A percentile compares a stretch with the other conserved stretches of the same genome.
These are phyloP conservation scores for Rhopalosiphum padi DNA, from an alignment of 1,140 invertebrate genomes.

Conservation along the genomic window DNA sequence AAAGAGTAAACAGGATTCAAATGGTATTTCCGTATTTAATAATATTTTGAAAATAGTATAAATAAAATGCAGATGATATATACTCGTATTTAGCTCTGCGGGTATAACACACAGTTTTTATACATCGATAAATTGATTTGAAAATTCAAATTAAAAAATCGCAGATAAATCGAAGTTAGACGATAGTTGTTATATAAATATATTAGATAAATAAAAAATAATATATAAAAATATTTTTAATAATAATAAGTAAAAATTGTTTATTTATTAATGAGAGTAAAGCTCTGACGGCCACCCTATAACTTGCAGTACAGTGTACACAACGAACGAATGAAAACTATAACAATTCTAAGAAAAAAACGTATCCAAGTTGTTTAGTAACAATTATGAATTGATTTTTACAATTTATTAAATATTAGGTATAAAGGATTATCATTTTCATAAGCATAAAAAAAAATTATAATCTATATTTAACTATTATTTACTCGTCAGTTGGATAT, in stretches of 20 bases:
- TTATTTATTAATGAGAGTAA: neutral
- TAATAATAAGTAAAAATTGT: neutral
- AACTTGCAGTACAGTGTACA: neutral
- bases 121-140: neutral
- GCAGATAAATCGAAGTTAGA: neutral
- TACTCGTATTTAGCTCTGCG: neutral
- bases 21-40: neutral
- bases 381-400: too few relatives aligned
- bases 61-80: neutral
- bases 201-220: too few relatives aligned
- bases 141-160: neutral
- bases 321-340: too few relatives aligned
- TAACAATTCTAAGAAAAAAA: too few relatives aligned
- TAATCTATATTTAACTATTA: too few relatives aligned
- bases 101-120: neutral
- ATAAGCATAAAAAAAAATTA: too few relatives aligned
- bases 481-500: too few relatives aligned
- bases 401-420: too few relatives aligned
- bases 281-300: neutral
- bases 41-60: neutral
- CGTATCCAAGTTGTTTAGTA: too few relatives aligned
- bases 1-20: neutral
- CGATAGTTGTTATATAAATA: too few relatives aligned
- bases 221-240: too few relatives aligned
- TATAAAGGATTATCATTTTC: too few relatives aligned